A percentile compares a stretch with the other conserved stretches of the same genome.
Conservation (phyloP, 2,888 invertebrate species). For the Drosophila ustulata region DNA sequence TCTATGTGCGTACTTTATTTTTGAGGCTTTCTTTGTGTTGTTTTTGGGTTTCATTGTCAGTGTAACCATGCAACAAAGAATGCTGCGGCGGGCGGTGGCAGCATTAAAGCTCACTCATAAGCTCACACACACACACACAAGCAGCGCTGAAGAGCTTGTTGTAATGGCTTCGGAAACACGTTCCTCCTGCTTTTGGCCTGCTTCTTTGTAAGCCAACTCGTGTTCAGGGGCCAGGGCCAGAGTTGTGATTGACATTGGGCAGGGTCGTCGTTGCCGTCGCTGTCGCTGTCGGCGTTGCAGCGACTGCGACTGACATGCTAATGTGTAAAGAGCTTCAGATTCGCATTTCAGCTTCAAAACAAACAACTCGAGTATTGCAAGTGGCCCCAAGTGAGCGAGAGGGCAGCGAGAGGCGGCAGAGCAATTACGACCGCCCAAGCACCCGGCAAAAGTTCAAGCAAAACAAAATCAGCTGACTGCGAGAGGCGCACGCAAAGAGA, state of each 20-base stretch:
- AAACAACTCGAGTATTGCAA: conserved; percentile 37
- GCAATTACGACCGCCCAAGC: conserved; percentile 28
- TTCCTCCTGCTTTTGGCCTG: conserved; percentile 73
- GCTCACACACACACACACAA: conserved; percentile 26
- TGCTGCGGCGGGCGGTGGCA: conserved; percentile 23
- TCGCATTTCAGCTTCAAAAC: conserved; percentile 39
- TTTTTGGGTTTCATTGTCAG: conserved; percentile 57
- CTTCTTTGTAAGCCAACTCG: conserved; percentile 63
- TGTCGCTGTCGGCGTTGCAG: conserved; percentile 18
- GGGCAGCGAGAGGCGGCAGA: conserved; percentile 10
- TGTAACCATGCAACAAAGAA: conserved; percentile 53
- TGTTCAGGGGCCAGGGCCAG: conserved; percentile 53
- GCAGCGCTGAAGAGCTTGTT: conserved; percentile 49
- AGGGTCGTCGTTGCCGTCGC: conserved; percentile 60
- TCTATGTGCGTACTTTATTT: conserved; percentile 52
- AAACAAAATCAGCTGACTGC: conserved; percentile 78
- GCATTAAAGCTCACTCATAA: conserved; percentile 57
- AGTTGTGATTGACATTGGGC: conserved; percentile 73
- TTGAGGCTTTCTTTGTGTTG: conserved; percentile 48
- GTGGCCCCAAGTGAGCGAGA: conserved; percentile 18
- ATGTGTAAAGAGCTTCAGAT: conserved; percentile 61
- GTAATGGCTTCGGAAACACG: conserved; percentile 69
- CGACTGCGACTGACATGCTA: conserved; percentile 62
- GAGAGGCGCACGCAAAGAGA: conserved; percentile 34
- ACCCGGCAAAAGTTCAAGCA: conserved; percentile 77